Base-by-base conservation (phyloP, 2,797 vertebrate species). In the Leptoclinus maculatus region DNA sequence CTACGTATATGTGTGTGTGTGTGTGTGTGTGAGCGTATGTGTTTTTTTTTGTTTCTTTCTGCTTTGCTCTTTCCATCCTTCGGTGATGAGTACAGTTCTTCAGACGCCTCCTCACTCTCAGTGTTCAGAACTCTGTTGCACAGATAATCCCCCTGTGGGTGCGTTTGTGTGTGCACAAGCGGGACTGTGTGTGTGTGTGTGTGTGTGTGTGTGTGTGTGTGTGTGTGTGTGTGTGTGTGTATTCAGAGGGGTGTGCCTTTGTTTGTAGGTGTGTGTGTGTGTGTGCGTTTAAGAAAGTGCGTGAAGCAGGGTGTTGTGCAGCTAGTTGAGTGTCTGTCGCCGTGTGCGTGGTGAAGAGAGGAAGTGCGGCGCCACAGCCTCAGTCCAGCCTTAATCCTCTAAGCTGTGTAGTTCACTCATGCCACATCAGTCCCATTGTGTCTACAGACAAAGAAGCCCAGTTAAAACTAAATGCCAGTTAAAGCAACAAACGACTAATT, bases 361-460 rank as follows among this genome's bases (percentile, higher is more conserved):
- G 21, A 75, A 84, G 86, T 58, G 82, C 43, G 60, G 80, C 71
- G 27, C 83, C 74, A 66, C 83, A 83, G 88, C 87, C 87, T 85
- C 74, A 41, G 92, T 92, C 91, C 91, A 84, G 85, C 84, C 82
- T 87, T 93, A 93, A 94, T 93, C 91, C 92, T 90, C 88, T 91
- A 88, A 93, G 82, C 91, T 90, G 91, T 91, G 91, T 91, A 90
- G 92, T 92, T 92, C 90, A 89, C 90, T 90, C 88, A 83, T 82
- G 89, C 89, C 89, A 89, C 92, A 92, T 93, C 90, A 91, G 90
- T 83, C 80, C 71, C 89, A 92, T 94, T 94, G 93, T 93, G 87
- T 91, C 89, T 71, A 14, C 83, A 90, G 83, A 93, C 91, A 94
- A 93, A 93, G 83, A 86, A 74, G 76, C 77, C 75, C 79, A 80